A percentile compares a stretch with the other conserved stretches of the same genome.
These are phyloP conservation scores for Collichthys lucidus DNA, from an alignment of 2,113 vertebrate genomes.

Conservation along the genomic window DNA sequence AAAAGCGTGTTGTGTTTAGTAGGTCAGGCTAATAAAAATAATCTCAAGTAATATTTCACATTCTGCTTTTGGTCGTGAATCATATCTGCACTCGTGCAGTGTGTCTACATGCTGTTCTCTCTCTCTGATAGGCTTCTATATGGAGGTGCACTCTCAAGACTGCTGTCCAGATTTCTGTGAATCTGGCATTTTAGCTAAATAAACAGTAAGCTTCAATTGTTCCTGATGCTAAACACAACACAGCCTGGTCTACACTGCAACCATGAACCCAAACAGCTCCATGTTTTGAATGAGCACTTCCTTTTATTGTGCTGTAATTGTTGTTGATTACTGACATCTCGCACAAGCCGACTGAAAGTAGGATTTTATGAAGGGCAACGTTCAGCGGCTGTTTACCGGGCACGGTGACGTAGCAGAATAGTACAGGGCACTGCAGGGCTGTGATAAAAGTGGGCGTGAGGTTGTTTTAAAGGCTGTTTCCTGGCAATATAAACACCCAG, in stretches of 20 bases:
- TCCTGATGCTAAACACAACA: background rate
- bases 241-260: background rate
- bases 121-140: background rate
- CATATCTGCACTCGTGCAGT: background rate
- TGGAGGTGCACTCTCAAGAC: background rate
- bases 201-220: background rate
- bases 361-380: constrained; percentile 44
- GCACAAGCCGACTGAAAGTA: constrained; percentile 14
- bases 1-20: constrained; percentile 24
- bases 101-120: background rate
- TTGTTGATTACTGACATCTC: constrained; percentile 20
- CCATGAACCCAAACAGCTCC: constrained; percentile 11
- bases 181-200: background rate
- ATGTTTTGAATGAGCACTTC: constrained; percentile 12
- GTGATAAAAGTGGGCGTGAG: constrained; percentile 62
- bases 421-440: constrained; percentile 14
- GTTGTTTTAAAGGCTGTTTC: constrained; percentile 59
- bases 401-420: constrained; percentile 27
- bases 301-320: constrained; percentile 32
- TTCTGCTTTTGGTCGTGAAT: constrained; percentile 17
- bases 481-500: constrained; percentile 67
- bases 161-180: background rate
- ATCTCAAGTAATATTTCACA: constrained; percentile 35
- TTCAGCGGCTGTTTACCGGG: constrained; percentile 22
- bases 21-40: constrained; percentile 43